Evolutionary conservation across 2,797 vertebrate genomes (phyloP).

Genomic region (Martes flavigula): DNA sequence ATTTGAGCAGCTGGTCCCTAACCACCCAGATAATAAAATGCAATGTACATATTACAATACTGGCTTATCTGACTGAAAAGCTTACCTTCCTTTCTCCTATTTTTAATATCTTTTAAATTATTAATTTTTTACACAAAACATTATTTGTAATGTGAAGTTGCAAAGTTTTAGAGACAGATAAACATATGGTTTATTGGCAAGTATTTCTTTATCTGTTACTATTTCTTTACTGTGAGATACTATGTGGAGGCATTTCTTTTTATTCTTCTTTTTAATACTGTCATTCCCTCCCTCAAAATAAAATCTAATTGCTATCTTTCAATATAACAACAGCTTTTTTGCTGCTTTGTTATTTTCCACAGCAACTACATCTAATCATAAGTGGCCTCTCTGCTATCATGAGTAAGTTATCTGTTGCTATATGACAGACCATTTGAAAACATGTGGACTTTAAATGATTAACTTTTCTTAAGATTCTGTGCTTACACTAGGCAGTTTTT

Average conservation of each 20-base stretch:
- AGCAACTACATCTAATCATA: neutral
- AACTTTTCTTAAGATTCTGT: neutral
- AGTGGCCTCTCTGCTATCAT: neutral
- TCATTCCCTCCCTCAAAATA: neutral
- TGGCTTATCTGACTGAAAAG: neutral
- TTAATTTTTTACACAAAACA: neutral
- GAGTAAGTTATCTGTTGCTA: neutral
- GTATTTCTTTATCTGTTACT: neutral
- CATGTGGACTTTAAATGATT: neutral
- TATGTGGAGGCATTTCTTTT: neutral
- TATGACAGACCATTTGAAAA: neutral
- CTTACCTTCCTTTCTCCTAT: neutral
- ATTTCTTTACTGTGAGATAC: neutral
- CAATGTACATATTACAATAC: accelerated
- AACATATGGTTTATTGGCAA: neutral
- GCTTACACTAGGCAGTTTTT: neutral
- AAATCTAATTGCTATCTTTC: neutral
- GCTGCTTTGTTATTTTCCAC: neutral
- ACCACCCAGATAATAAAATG: neutral
- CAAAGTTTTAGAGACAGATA: neutral
- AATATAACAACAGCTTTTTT: neutral
- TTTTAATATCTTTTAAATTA: neutral
- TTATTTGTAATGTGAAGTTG: neutral
- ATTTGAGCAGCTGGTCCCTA: neutral
- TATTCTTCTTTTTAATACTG: neutral